Evolutionary conservation across 2,113 vertebrate species (phyloP).

Genomic region (Scalopus aquaticus): DNA sequence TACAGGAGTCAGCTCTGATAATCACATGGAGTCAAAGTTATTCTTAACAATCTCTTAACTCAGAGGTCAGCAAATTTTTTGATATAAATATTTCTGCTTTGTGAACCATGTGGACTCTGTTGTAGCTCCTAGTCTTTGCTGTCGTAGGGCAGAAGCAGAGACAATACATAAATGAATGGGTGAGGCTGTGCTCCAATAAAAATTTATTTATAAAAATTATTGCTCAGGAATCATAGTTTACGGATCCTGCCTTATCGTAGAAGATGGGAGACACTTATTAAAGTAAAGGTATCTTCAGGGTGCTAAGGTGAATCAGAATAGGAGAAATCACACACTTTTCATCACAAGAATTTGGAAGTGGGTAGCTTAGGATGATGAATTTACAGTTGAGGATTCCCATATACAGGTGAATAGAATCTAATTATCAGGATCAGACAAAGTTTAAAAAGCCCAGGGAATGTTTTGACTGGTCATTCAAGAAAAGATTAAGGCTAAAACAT

Average conservation of each 20-base stretch:
- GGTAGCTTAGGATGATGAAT: neutral
- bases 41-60: neutral
- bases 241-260: neutral
- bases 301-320: neutral
- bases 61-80: neutral
- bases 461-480: neutral
- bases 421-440: neutral
- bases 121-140: neutral
- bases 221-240: neutral
- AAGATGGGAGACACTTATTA: neutral
- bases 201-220: neutral
- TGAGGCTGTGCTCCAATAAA: neutral
- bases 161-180: neutral
- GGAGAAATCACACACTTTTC: neutral
- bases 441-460: neutral
- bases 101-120: neutral
- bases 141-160: neutral
- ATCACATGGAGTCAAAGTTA: neutral
- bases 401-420: neutral
- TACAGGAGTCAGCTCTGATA: neutral
- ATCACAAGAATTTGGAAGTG: neutral
- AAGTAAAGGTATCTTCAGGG: neutral
- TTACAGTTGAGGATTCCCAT: neutral
- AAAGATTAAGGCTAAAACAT: constrained; percentile 30
- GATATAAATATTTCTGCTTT: neutral